phyloP scores from a whole-genome alignment of 2,888 invertebrate genomes.

The Eupithecia insigniata region DNA sequence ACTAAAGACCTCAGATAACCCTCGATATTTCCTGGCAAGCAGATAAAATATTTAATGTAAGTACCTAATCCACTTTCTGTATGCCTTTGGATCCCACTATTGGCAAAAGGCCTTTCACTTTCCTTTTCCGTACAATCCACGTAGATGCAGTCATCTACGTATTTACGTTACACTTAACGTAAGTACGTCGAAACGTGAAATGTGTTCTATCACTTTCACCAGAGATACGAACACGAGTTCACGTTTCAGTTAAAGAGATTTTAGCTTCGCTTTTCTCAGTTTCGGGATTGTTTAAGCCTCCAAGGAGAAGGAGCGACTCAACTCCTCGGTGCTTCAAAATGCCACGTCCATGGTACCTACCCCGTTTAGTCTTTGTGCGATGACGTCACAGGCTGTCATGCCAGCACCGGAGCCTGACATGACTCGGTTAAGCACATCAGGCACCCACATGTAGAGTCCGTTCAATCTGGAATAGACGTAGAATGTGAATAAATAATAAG shows the following conservation, averaged over 20 bases:
- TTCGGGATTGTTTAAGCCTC: background rate
- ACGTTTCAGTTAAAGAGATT: background rate
- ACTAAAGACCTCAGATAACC: constrained; percentile 2
- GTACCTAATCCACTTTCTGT: no score
- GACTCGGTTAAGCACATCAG: constrained; percentile 84
- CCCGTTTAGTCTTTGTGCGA: constrained; percentile 65
- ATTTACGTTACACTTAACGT: background rate
- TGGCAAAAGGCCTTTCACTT: background rate
- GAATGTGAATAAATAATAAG: background rate
- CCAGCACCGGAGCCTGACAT: constrained; percentile 57
- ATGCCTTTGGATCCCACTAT: background rate
- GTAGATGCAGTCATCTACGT: background rate
- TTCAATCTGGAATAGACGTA: constrained; percentile 70
- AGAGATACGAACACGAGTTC: background rate
- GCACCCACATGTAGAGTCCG: constrained; percentile 84
- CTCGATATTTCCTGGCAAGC: background rate
- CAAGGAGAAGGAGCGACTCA: background rate
- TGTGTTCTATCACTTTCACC: no score
- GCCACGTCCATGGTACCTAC: constrained; percentile 45
- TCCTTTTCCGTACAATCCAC: background rate
- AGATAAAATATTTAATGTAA: no score
- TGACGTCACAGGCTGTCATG: constrained; percentile 71
- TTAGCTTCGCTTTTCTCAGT: background rate
- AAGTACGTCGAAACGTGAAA: no score
- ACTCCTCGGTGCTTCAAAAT: no score